Evolutionary conservation across 2,888 invertebrate species (phyloP), one percentile per base, ranked within the genome.

Genomic region (Sinotaia quadrata): DNA sequence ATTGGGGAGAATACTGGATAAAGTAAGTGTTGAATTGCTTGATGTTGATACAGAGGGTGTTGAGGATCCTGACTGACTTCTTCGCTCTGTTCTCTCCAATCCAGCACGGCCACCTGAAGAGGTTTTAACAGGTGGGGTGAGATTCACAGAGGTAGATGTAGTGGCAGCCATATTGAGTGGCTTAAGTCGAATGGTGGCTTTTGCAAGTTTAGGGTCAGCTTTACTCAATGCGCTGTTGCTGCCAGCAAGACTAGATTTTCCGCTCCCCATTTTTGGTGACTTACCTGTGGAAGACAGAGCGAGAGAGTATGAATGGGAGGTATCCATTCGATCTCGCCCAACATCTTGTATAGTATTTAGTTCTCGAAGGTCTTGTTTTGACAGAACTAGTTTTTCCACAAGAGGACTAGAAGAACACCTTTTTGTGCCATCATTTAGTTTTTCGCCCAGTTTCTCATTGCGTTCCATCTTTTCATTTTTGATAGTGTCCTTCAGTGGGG

Each of bases 131-230:
- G 65, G 41, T 5, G 41, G 56, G 24, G 65, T 41, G 52, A 76
- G 67, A 52, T 68, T 76, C 27, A 76, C 74, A 33, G 66, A 67
- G 5, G 72, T 68, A n/a, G 77, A 73, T 34, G 72, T 68, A 12
- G 73, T 68, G 44, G 72, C 71, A 90, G 93, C 93, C 82, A 92
- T 92, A 0, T 92, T 91, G 0, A 94, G 94, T 44, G 93, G 95
- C 74, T 87, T 86, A 33, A 85, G 73, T 67, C 85, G 84, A 33
- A 86, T 82, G 21, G 85, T 85, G 34, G 85, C 83, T 70, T 83
- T 80, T 27, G 74, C 77, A 34, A 83, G 74, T 67, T 85, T 85
- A 7, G 82, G 79, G 71, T 84, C 84, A 12, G 77, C 71, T 69
- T 81, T 82, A 44, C 75, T 76, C 27, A 79, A 76, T 66, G 73